A percentile compares a stretch with the other conserved stretches of the same genome.
These are phyloP conservation scores for Coelogynopora nodosa DNA, from an alignment of 2,888 invertebrate species.

Conservation along the genomic window DNA sequence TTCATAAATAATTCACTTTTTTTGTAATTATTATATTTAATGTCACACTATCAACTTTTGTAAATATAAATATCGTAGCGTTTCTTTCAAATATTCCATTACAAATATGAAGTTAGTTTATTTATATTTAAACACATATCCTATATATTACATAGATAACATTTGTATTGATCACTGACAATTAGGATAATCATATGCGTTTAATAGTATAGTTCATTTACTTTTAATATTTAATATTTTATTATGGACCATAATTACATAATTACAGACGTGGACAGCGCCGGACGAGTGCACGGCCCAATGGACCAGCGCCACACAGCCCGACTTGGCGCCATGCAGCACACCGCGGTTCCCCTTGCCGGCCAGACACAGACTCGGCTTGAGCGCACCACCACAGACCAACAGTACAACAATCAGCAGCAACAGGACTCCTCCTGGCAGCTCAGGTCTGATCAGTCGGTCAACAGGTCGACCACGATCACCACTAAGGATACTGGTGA, in stretches of 20 bases:
- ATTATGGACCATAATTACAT: too few relatives aligned
- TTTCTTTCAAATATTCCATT: too few relatives aligned
- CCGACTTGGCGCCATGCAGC: slow-evolving; percentile 42
- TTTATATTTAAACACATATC: too few relatives aligned
- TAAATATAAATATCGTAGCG: too few relatives aligned
- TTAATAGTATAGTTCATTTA: neutral
- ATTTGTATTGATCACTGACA: neutral
- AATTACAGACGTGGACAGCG: slow-evolving; percentile 46
- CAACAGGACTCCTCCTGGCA: neutral
- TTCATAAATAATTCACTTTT: too few relatives aligned
- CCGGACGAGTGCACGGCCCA: slow-evolving; percentile 45
- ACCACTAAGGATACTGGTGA: slow-evolving; percentile 10
- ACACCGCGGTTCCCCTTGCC: slow-evolving; percentile 9
- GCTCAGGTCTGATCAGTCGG: neutral
- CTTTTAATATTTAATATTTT: too few relatives aligned
- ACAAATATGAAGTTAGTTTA: too few relatives aligned
- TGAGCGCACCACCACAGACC: neutral
- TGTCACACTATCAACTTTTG: too few relatives aligned
- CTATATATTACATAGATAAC: too few relatives aligned
- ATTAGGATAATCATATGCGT: neutral
- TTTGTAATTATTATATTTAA: too few relatives aligned
- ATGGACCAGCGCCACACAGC: slow-evolving; percentile 45
- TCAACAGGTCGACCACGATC: neutral
- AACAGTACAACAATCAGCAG: neutral
- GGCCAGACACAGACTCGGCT: neutral